Conservation (phyloP, 2,797 vertebrate species). For the Periophthalmus magnuspinnatus region DNA sequence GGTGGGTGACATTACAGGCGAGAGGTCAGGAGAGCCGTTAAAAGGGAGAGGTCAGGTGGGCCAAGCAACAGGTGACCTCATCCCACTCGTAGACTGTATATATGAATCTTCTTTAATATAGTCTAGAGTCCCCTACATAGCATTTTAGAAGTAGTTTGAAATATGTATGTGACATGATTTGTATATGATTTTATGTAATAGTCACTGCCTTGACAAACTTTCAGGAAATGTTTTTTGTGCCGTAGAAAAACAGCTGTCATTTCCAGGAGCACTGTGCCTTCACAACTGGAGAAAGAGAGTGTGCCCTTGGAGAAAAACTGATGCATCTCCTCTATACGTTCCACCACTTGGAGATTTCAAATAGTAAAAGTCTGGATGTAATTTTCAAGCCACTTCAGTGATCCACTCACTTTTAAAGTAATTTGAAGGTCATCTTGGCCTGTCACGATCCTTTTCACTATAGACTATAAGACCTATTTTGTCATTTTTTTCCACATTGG, state of each 20-base stretch:
- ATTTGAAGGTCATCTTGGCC: slow-evolving; percentile 21
- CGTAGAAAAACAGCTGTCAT: too few species aligned
- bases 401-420: slow-evolving; percentile 17
- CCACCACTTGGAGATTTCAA: not conserved
- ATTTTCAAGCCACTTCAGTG: not conserved
- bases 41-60: too few species aligned
- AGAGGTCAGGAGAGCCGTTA: too few species aligned
- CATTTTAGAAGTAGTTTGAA: too few species aligned
- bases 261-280: slow-evolving; percentile 22
- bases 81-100: too few species aligned
- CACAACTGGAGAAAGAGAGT: slow-evolving; percentile 8
- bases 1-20: too few species aligned
- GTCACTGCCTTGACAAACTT: not conserved
- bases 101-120: too few species aligned
- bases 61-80: too few species aligned
- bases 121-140: too few species aligned
- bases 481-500: slow-evolving; percentile 36
- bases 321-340: slow-evolving; percentile 6
- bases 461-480: slow-evolving; percentile 14
- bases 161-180: not conserved
- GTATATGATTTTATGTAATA: not conserved
- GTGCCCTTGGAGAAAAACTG: slow-evolving; percentile 15
- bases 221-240: not conserved
- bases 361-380: not conserved
- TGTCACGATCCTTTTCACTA: slow-evolving; percentile 21